Conservation (phyloP, 2,888 invertebrate species). For the Dugesia japonica region DNA sequence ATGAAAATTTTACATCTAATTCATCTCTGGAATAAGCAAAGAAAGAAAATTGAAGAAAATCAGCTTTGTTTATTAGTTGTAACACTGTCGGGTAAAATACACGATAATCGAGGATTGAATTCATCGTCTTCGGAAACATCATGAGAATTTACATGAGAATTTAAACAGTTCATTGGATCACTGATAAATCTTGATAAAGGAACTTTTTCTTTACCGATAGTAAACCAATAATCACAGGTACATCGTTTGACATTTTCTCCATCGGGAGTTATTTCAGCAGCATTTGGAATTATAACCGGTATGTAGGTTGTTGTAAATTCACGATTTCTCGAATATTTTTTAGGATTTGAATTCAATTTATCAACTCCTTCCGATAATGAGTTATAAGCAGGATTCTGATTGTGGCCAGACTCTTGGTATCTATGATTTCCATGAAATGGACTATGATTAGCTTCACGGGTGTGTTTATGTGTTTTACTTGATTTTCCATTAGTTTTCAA, state of each 20-base stretch:
- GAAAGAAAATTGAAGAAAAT: background rate
- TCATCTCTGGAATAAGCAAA: background rate
- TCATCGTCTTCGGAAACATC: conserved; percentile 4
- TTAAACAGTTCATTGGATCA: conserved; percentile 9
- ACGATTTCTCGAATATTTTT: background rate
- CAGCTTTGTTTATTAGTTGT: conserved; percentile 13
- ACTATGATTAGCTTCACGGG: background rate
- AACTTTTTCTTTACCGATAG: conserved; percentile 10
- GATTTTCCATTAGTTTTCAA: background rate
- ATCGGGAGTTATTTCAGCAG: background rate
- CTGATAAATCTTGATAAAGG: conserved; percentile 13
- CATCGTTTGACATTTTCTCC: conserved; percentile 1
- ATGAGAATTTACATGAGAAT: conserved; percentile 16
- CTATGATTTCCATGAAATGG: background rate
- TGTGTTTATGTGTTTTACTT: background rate
- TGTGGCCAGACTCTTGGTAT: background rate
- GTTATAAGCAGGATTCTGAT: background rate
- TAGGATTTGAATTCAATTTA: background rate
- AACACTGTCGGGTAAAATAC: conserved; percentile 6
- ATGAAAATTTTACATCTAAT: background rate
- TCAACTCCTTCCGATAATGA: background rate
- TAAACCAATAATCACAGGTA: conserved; percentile 12
- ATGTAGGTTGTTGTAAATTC: background rate
- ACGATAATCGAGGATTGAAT: background rate
- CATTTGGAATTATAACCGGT: background rate